Percentiles rank a stretch among this genome's conserved stretches.
phyloP scores from a whole-genome alignment of 2,888 invertebrate genomes.

The Nasonia oneida region DNA sequence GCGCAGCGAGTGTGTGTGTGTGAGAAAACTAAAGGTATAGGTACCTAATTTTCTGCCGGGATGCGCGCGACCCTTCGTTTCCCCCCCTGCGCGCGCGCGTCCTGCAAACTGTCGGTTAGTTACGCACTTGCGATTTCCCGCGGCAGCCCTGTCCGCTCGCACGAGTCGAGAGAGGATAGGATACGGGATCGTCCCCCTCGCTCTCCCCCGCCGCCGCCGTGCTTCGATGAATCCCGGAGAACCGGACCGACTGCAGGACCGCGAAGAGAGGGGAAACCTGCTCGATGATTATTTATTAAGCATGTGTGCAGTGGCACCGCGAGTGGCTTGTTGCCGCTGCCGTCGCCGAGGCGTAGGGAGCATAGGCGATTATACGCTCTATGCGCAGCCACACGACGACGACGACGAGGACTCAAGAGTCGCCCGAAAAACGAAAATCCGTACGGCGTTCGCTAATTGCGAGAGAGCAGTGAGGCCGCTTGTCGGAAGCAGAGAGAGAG shows the following conservation, averaged over 20 bases:
- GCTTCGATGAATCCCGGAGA: conserved; percentile 45
- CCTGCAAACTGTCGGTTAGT: conserved; percentile 62
- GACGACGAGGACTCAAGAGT: no score
- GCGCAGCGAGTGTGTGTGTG: no score
- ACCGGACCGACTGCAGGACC: conserved; percentile 36
- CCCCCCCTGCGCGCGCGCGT: not conserved
- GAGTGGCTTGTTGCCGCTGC: not conserved
- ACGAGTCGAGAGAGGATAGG: no score
- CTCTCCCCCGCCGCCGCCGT: not conserved
- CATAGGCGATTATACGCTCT: not conserved
- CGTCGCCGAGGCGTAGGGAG: not conserved
- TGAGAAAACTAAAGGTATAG: not conserved
- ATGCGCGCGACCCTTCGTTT: conserved; percentile 11
- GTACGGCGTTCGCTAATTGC: conserved; percentile 2
- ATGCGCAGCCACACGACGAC: not conserved
- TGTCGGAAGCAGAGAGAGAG: not conserved
- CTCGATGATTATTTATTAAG: no score
- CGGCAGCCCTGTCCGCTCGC: not conserved
- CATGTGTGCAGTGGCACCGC: no score
- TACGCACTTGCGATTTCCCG: conserved; percentile 67
- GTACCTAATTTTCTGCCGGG: no score
- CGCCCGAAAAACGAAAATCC: not conserved
- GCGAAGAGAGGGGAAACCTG: no score
- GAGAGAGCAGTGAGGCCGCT: no score
- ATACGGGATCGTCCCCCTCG: no score